These are phyloP conservation scores for Ceyx margarethae DNA, from an alignment of 2,113 vertebrate genomes.

Conservation along the genomic window DNA sequence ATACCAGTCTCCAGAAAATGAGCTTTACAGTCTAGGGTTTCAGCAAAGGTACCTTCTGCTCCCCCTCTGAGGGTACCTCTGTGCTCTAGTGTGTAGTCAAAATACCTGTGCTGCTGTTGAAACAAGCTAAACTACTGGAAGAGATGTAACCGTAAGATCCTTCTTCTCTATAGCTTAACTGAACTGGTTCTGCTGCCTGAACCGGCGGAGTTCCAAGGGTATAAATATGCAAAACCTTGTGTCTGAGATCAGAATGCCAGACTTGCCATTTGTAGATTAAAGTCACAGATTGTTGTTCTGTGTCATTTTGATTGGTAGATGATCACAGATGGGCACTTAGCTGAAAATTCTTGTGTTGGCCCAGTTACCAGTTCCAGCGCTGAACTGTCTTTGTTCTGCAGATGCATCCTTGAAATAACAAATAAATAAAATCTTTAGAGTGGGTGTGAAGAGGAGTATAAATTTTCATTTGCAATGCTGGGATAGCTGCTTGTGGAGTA, in stretches of 20 bases:
- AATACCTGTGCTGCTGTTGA: background rate
- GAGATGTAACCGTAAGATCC: background rate
- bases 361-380: background rate
- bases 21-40: background rate
- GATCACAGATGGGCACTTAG: background rate
- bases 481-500: background rate
- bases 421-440: background rate
- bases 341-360: background rate
- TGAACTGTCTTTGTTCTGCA: background rate
- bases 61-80: background rate
- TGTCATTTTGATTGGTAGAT: background rate
- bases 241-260: background rate
- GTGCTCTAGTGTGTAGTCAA: background rate
- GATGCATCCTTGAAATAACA: background rate
- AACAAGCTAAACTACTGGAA: background rate
- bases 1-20: background rate
- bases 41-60: background rate
- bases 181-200: slow-evolving; percentile 52
- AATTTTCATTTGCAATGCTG: background rate
- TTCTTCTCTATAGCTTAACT: background rate
- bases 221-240: background rate
- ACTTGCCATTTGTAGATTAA: background rate
- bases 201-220: background rate
- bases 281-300: background rate
- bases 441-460: background rate